A percentile compares a stretch with the other conserved stretches of the same genome.
Conservation (phyloP, 1,140 invertebrate genomes). For the Papilio polyxenes region DNA sequence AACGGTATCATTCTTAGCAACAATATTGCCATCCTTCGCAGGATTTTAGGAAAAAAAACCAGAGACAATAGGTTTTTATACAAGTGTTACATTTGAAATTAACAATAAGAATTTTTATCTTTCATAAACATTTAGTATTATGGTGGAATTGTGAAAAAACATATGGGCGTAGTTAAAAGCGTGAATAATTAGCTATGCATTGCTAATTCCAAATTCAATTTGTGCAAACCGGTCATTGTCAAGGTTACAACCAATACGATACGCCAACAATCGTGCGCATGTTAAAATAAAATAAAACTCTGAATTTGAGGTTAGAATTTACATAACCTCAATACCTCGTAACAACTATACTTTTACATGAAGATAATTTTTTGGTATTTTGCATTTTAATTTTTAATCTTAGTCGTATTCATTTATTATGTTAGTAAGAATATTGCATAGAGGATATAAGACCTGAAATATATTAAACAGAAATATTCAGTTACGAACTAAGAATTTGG, state of each 20-base stretch:
- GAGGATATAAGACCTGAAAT: background rate
- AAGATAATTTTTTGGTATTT: background rate
- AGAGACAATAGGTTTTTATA: no score
- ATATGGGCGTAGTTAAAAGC: conserved; percentile 11
- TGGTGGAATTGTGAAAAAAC: background rate
- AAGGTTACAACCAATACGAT: conserved; percentile 45
- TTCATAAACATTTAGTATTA: background rate
- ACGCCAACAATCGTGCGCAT: background rate
- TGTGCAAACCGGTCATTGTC: conserved; percentile 53
- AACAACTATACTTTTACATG: background rate
- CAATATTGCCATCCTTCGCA: no score
- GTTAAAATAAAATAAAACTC: conserved; percentile 4
- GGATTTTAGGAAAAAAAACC: no score
- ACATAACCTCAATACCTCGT: background rate
- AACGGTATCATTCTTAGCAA: no score
- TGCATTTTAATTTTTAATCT: background rate
- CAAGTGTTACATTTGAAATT: no score
- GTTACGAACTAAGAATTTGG: background rate
- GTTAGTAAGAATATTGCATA: background rate
- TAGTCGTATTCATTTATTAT: background rate
- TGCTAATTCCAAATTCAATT: conserved; percentile 32
- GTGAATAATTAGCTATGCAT: conserved; percentile 7
- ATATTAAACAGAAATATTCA: background rate
- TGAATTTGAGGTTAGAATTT: conserved; percentile 16
- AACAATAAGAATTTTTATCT: background rate